A percentile compares a stretch with the other conserved stretches of the same genome.
Conservation (phyloP, 2,113 vertebrate species). For the Varanus salvator region DNA sequence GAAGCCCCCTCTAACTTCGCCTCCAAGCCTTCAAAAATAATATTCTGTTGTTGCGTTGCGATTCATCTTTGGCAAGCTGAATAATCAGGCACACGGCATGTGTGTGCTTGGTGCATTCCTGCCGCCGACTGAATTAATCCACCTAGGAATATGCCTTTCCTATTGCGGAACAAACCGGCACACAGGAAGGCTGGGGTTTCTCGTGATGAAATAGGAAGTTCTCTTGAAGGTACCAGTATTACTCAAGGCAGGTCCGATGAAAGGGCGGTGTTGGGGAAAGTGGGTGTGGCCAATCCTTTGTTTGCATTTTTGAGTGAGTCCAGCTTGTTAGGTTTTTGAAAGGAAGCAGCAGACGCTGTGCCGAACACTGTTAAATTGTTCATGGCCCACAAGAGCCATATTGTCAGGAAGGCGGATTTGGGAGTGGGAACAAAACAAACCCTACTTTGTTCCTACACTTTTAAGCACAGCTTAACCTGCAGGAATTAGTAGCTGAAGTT, state of each 20-base stretch:
- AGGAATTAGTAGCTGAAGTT: neutral
- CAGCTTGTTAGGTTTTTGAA: neutral
- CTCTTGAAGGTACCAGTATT: neutral
- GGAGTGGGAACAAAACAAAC: too few species aligned
- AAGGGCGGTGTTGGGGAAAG: conserved; percentile 30
- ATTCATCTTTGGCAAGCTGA: conserved; percentile 21
- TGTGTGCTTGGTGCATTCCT: conserved; percentile 21
- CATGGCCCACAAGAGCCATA: neutral
- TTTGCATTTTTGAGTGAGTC: neutral
- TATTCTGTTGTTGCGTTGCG: conserved; percentile 15
- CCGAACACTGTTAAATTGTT: conserved; percentile 28
- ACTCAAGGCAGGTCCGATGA: conserved; percentile 50
- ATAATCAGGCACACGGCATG: neutral
- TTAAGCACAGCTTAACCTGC: neutral
- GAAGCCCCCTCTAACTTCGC: conserved; percentile 17
- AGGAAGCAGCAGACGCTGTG: conserved; percentile 33
- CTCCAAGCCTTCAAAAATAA: conserved; percentile 23
- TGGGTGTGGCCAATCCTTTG: conserved; percentile 23
- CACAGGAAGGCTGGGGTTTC: conserved; percentile 44
- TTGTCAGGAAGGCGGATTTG: neutral
- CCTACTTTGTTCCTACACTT: neutral
- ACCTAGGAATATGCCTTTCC: conserved; percentile 33
- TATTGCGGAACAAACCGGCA: neutral
- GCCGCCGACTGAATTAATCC: conserved; percentile 23
- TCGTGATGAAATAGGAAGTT: conserved; percentile 35